Conservation (phyloP, 2,797 vertebrate genomes). For the Cryptoblepharus egeriae region DNA sequence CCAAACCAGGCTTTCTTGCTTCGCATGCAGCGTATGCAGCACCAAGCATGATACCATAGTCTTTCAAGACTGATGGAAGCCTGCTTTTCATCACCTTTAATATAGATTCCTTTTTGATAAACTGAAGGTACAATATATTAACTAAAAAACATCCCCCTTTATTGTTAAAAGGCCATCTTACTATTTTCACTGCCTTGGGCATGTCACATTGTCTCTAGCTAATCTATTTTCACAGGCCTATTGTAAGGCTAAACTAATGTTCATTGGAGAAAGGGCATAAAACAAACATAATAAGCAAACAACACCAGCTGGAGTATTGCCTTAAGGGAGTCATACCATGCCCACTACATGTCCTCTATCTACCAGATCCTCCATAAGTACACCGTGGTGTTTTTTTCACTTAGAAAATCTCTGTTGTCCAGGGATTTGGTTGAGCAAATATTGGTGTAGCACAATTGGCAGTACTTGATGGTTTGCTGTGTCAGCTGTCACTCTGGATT, state of each 20-base stretch:
- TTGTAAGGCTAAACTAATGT: not conserved
- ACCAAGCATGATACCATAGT: no score
- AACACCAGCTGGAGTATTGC: not conserved
- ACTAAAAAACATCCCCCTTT: no score
- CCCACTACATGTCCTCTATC: not conserved
- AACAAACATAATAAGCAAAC: not conserved
- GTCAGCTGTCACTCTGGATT: slow-evolving; percentile 54
- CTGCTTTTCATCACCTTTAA: no score
- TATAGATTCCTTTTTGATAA: no score
- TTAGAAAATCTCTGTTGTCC: slow-evolving; percentile 3
- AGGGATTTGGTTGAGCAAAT: slow-evolving; percentile 6
- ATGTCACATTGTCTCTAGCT: not conserved
- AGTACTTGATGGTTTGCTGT: slow-evolving; percentile 48
- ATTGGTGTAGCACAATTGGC: not conserved
- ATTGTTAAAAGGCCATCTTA: no score
- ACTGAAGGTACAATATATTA: no score
- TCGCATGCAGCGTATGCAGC: no score
- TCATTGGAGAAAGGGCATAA: not conserved
- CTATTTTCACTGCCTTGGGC: not conserved
- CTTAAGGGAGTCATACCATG: not conserved
- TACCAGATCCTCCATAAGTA: not conserved
- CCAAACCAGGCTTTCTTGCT: no score
- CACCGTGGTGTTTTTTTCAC: not conserved
- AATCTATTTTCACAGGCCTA: not conserved
- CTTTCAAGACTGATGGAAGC: no score